Percentiles rank a stretch among this genome's conserved stretches.
These are phyloP conservation scores for Sciaenops ocellatus DNA, from an alignment of 2,797 vertebrate species.

Conservation along the genomic window DNA sequence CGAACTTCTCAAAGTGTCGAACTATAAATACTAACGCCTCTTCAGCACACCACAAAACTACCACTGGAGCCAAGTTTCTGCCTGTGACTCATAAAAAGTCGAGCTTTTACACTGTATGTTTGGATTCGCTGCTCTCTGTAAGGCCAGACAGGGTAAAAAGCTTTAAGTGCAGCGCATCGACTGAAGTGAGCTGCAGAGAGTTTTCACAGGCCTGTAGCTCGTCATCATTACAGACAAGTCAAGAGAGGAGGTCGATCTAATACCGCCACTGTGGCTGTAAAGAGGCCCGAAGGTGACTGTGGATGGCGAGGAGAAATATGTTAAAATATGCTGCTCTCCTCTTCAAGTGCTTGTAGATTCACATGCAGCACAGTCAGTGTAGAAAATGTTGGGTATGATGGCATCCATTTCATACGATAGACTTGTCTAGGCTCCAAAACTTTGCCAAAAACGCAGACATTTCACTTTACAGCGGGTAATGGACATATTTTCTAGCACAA, in stretches of 20 bases:
- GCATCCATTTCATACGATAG: neutral
- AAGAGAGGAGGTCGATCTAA: slow-evolving; percentile 35
- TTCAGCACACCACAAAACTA: neutral
- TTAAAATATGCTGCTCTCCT: slow-evolving; percentile 14
- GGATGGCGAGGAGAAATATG: slow-evolving; percentile 6
- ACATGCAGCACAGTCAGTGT: neutral
- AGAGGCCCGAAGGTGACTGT: slow-evolving; percentile 21
- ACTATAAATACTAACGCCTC: neutral
- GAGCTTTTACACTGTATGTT: neutral
- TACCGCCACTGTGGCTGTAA: slow-evolving; percentile 11
- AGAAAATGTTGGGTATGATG: neutral
- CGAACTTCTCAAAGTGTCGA: neutral
- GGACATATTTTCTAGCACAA: slow-evolving; percentile 4
- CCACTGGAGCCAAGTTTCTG: neutral
- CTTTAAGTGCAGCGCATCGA: slow-evolving; percentile 45
- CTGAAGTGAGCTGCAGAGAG: slow-evolving; percentile 45
- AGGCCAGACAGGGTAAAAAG: slow-evolving; percentile 38
- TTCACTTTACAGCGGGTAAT: neutral
- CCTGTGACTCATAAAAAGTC: slow-evolving; percentile 14
- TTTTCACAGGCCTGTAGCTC: slow-evolving; percentile 24
- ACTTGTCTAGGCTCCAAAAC: neutral
- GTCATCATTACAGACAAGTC: slow-evolving; percentile 20
- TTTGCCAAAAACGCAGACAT: neutral
- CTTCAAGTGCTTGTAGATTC: slow-evolving; percentile 9
- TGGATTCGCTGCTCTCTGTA: neutral